phyloP scores from a whole-genome alignment of 2,797 vertebrate genomes.

The Scomberomorus guttatus region DNA sequence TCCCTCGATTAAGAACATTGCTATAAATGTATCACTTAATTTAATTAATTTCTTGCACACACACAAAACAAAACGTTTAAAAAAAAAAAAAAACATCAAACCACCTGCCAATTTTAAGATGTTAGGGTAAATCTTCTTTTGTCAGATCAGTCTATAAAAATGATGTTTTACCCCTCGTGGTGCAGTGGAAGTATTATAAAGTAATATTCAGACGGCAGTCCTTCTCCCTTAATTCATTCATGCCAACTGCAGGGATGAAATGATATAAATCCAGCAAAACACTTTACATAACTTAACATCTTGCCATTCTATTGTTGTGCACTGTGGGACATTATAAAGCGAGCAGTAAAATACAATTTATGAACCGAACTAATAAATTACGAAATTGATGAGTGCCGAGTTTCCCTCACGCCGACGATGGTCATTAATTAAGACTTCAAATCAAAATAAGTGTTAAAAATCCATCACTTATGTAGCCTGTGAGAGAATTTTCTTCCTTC shows the following conservation, averaged over 20 bases:
- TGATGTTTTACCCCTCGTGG: neutral
- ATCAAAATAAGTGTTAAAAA: neutral
- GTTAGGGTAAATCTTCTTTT: neutral
- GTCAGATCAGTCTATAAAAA: neutral
- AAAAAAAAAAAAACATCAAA: neutral
- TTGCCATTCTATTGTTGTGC: conserved; percentile 1
- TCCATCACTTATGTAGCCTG: neutral
- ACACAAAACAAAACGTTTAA: neutral
- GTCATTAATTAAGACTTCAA: conserved; percentile 25
- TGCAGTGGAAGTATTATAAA: neutral
- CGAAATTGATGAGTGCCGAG: neutral
- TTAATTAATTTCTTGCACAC: neutral
- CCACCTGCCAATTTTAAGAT: neutral
- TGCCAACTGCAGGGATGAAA: neutral
- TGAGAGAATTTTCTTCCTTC: conserved; percentile 1
- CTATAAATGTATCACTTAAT: neutral
- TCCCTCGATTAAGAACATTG: neutral
- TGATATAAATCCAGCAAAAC: neutral
- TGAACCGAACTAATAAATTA: conserved; percentile 36
- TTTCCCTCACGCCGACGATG: neutral
- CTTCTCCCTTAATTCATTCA: neutral
- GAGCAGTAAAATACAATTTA: conserved; percentile 9
- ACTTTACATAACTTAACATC: neutral
- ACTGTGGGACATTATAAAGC: conserved; percentile 8
- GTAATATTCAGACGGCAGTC: neutral